phyloP scores from a whole-genome alignment of 2,113 vertebrate genomes.

The Corythoichthys haematopterus region DNA sequence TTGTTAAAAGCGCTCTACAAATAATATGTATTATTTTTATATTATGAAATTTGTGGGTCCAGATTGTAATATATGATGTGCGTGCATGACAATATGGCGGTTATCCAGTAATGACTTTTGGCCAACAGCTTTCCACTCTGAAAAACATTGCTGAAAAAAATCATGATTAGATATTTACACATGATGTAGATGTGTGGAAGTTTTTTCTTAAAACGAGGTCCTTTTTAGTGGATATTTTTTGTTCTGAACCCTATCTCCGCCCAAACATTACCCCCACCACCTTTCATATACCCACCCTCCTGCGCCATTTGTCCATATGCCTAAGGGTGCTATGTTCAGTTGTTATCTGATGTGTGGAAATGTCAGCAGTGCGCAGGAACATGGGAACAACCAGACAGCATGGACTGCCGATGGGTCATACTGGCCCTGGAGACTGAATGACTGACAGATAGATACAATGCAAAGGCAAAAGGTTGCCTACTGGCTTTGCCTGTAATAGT shows the following conservation, averaged over 20 bases:
- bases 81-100: slow-evolving; percentile 36
- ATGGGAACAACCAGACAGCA: slow-evolving; percentile 10
- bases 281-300: neutral
- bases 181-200: neutral
- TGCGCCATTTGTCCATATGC: slow-evolving; percentile 12
- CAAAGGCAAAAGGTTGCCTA: slow-evolving; percentile 27
- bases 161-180: slow-evolving; percentile 14
- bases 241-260: neutral
- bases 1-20: no score
- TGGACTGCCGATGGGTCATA: slow-evolving; percentile 32
- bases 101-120: slow-evolving; percentile 29
- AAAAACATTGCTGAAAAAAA: slow-evolving; percentile 10
- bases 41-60: slow-evolving; percentile 15
- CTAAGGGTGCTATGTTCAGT: slow-evolving; percentile 36
- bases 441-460: slow-evolving; percentile 39
- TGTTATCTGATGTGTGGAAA: slow-evolving; percentile 61
- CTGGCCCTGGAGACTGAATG: slow-evolving; percentile 38
- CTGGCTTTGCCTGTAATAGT: slow-evolving; percentile 19
- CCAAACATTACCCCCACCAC: slow-evolving; percentile 5
- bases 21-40: no score
- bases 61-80: neutral
- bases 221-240: slow-evolving; percentile 6
- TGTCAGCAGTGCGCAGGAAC: slow-evolving; percentile 47
- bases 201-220: slow-evolving; percentile 8
- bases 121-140: slow-evolving; percentile 12